Conservation (phyloP, 1,140 invertebrate species). For the Mya arenaria region DNA sequence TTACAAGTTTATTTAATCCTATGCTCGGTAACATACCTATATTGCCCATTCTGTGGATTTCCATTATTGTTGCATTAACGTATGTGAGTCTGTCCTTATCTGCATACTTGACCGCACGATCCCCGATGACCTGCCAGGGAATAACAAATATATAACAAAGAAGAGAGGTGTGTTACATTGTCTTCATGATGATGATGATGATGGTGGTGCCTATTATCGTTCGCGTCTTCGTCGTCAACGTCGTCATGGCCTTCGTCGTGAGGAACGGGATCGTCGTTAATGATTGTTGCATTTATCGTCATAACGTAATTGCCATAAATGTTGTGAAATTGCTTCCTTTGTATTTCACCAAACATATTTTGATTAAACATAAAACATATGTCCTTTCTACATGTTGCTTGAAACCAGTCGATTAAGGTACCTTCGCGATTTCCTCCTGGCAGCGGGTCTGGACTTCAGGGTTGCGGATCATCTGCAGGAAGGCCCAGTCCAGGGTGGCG, state of each 20-base stretch:
- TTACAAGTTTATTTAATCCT: too few relatives aligned
- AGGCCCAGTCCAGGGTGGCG: constrained; percentile 92
- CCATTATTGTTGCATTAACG: constrained; percentile 58
- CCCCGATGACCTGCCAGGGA: constrained; percentile 49
- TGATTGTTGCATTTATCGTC: background rate
- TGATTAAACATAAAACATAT: background rate
- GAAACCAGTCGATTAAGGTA: too few relatives aligned
- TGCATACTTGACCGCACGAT: constrained; percentile 37
- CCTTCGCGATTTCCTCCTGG: constrained; percentile 88
- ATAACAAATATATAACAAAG: constrained; percentile 72
- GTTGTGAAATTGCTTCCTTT: background rate
- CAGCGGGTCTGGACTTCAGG: constrained; percentile 89
- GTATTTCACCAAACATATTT: background rate
- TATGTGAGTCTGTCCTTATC: constrained; percentile 58
- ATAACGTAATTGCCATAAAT: background rate
- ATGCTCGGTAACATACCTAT: constrained; percentile 35
- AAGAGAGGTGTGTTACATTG: background rate
- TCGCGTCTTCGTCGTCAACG: background rate
- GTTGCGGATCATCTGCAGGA: constrained; percentile 90
- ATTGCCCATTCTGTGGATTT: constrained; percentile 60
- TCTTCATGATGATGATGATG: background rate
- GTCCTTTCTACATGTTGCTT: too few relatives aligned
- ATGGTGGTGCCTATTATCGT: background rate
- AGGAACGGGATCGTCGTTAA: background rate
- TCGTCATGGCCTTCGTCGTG: background rate